Conservation (phyloP, 2,113 vertebrate species). For the Rhinoptilus africanus region DNA sequence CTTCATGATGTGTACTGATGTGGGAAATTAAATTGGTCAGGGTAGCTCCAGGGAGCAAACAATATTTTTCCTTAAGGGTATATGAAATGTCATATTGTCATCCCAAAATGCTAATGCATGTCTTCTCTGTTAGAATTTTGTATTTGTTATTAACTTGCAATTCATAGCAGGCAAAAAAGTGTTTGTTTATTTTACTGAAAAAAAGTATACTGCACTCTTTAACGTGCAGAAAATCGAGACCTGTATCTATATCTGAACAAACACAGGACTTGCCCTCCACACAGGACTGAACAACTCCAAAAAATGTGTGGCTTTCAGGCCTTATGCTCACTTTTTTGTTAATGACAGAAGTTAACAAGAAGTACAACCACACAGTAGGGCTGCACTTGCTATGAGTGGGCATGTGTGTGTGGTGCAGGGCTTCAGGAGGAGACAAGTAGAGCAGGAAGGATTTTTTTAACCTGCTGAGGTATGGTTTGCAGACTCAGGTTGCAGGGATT, state of each 20-base stretch:
- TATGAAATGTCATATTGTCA: neutral
- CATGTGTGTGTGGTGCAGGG: too few relatives aligned
- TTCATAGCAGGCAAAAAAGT: neutral
- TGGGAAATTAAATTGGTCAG: slow-evolving; percentile 25
- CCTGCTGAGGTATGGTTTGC: neutral
- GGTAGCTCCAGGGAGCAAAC: neutral
- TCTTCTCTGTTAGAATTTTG: neutral
- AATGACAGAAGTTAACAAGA: neutral
- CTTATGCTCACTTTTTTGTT: neutral
- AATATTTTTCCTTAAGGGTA: neutral
- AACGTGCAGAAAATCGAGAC: neutral
- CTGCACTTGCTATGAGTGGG: rapidly evolving
- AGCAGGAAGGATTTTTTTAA: neutral
- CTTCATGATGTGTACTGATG: neutral
- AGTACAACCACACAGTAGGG: neutral
- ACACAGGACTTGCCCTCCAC: neutral
- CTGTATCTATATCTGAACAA: neutral
- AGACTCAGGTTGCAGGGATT: neutral
- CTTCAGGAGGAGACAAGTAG: neutral
- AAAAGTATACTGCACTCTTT: neutral
- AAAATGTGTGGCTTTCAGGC: neutral
- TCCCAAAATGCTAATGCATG: neutral
- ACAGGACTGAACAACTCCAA: neutral
- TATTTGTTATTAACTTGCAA: neutral
- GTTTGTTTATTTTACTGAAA: neutral